Conservation (phyloP, 2,888 invertebrate genomes). For the Cantharis rustica region DNA sequence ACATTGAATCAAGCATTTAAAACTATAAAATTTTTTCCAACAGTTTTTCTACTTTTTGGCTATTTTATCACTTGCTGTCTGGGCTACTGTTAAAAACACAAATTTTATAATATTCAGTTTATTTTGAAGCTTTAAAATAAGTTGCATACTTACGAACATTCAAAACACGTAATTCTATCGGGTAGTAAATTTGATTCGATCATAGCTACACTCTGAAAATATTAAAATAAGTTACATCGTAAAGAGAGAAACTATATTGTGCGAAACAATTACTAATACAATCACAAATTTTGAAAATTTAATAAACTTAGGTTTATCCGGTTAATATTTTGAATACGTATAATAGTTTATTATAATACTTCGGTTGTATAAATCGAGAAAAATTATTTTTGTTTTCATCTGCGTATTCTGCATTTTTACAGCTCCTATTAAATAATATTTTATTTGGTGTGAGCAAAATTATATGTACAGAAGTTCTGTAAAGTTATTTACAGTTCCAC, state of each 20-base stretch:
- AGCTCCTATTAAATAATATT: too few relatives aligned
- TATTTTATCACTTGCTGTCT: too few relatives aligned
- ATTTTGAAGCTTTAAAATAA: neutral
- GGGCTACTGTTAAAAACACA: neutral
- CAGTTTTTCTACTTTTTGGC: too few relatives aligned
- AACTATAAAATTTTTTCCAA: too few relatives aligned
- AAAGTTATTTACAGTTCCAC: too few relatives aligned
- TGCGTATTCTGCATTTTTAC: too few relatives aligned
- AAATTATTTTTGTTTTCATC: too few relatives aligned
- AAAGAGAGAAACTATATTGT: neutral
- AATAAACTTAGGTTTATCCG: neutral
- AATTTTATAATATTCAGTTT: neutral
- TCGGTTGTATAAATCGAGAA: too few relatives aligned
- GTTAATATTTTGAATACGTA: neutral
- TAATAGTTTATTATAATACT: neutral
- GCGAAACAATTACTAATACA: neutral
- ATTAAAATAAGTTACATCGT: neutral
- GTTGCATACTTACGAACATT: constrained; percentile 71
- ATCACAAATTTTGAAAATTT: neutral
- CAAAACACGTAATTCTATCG: constrained; percentile 78
- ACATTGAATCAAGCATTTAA: too few relatives aligned
- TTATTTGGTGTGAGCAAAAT: too few relatives aligned
- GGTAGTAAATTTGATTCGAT: constrained; percentile 91
- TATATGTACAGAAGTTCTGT: too few relatives aligned
- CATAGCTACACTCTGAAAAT: constrained; percentile 90